phyloP scores from a whole-genome alignment of 2,797 vertebrate species.

The Echeneis naucrates region DNA sequence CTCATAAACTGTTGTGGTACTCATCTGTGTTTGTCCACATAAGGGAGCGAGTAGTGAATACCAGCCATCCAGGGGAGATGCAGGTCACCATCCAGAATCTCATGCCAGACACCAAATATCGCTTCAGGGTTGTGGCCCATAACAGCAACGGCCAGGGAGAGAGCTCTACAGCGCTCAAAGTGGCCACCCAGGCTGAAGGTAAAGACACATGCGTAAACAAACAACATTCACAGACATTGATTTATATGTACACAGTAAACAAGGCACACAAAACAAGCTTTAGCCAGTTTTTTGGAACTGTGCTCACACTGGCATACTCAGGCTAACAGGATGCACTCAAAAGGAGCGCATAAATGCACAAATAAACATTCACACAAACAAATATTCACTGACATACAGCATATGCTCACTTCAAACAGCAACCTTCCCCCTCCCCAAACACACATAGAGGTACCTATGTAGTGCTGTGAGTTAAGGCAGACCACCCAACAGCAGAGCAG shows the following conservation, averaged over 20 bases:
- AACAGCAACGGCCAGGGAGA: slow-evolving; percentile 94
- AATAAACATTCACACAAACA: slow-evolving; percentile 63
- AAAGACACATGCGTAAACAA: slow-evolving; percentile 32
- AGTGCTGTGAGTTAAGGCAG: slow-evolving; percentile 46
- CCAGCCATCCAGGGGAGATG: slow-evolving; percentile 92
- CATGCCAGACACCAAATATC: slow-evolving; percentile 94
- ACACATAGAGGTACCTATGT: slow-evolving; percentile 52
- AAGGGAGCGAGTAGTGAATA: slow-evolving; percentile 95
- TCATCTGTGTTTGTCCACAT: slow-evolving; percentile 18
- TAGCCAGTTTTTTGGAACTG: slow-evolving; percentile 49
- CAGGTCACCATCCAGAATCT: slow-evolving; percentile 97
- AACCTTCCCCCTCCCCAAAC: slow-evolving; percentile 10
- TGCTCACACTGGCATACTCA: slow-evolving; percentile 40
- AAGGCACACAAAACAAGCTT: slow-evolving; percentile 38
- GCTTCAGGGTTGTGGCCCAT: slow-evolving; percentile 93
- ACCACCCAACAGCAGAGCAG: slow-evolving; percentile 75
- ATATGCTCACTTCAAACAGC: slow-evolving; percentile 58
- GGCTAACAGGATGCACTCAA: slow-evolving; percentile 68
- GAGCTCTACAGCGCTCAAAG: slow-evolving; percentile 89
- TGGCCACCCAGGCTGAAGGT: slow-evolving; percentile 98
- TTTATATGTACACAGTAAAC: slow-evolving; percentile 54
- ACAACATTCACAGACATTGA: slow-evolving; percentile 13
- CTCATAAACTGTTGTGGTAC: slow-evolving; percentile 9
- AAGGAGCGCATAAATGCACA: slow-evolving; percentile 49
- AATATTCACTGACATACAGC: slow-evolving; percentile 59